Evolutionary conservation across 2,888 invertebrate species (phyloP).

Genomic region (Atethmia centrago): DNA sequence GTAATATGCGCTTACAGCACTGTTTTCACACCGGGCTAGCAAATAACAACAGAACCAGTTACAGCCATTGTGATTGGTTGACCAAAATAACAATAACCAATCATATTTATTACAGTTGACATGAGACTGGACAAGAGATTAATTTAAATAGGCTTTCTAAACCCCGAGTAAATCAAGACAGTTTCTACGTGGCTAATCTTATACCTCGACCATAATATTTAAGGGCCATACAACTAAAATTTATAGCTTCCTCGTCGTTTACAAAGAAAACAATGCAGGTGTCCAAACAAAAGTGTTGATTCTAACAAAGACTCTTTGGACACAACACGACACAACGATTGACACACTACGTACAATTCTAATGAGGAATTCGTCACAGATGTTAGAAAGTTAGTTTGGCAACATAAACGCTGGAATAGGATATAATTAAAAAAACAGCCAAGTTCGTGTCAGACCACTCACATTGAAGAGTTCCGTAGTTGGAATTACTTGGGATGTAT

Average conservation of each 20-base stretch:
- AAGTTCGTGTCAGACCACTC: no score
- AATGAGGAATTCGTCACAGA: constrained; percentile 78
- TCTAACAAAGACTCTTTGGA: constrained; percentile 55
- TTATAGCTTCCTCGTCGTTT: constrained; percentile 49
- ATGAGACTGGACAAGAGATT: not conserved
- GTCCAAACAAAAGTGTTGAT: constrained; percentile 52
- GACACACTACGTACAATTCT: constrained; percentile 72
- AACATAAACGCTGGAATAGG: not conserved
- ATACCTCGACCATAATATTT: not conserved
- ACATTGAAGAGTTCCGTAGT: no score
- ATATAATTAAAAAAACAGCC: no score
- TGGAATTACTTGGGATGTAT: no score
- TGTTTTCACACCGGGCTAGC: not conserved
- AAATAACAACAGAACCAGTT: not conserved
- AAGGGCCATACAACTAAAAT: constrained; percentile 15
- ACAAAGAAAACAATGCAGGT: constrained; percentile 41
- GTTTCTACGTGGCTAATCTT: not conserved
- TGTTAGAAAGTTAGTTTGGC: constrained; percentile 60
- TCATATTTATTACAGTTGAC: not conserved
- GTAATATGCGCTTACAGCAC: not conserved
- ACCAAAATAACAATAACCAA: not conserved
- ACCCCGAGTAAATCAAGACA: not conserved
- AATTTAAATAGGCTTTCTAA: not conserved
- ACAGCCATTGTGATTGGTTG: not conserved
- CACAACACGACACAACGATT: constrained; percentile 67